Evolutionary conservation across 2,797 vertebrate genomes (phyloP).

Genomic region (Mastacembelus armatus): DNA sequence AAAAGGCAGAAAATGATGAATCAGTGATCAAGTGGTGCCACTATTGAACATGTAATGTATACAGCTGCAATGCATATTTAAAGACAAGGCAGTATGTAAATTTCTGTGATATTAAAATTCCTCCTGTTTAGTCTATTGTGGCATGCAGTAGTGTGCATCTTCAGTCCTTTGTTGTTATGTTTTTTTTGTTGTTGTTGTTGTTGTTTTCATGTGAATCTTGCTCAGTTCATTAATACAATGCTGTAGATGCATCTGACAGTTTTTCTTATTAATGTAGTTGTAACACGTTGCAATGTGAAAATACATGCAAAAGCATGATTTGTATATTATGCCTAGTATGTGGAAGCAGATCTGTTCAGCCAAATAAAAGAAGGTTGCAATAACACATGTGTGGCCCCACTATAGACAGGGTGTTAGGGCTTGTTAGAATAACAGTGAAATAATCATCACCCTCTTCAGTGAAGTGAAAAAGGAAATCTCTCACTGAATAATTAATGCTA

Average conservation of each 20-base stretch:
- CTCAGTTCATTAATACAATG: conserved; percentile 15
- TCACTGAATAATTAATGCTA: no score
- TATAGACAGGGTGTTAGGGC: not conserved
- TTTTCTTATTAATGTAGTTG: no score
- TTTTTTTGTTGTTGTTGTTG: no score
- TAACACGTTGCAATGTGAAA: not conserved
- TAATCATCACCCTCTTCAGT: not conserved
- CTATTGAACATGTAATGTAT: conserved; percentile 21
- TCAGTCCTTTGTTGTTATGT: conserved; percentile 53
- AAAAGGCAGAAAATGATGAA: conserved; percentile 51
- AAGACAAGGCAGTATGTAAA: conserved; percentile 45
- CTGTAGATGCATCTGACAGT: conserved; percentile 18
- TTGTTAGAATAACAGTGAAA: not conserved
- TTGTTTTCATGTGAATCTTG: conserved; percentile 14
- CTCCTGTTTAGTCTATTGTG: conserved; percentile 34
- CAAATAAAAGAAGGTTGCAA: not conserved
- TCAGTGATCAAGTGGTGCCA: conserved; percentile 40
- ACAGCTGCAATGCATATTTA: conserved; percentile 49
- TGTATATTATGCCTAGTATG: no score
- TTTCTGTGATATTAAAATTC: conserved; percentile 55
- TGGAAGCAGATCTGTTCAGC: not conserved
- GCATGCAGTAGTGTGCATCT: conserved; percentile 24
- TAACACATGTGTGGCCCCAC: conserved; percentile 8
- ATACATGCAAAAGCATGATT: not conserved
- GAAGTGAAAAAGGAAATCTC: conserved; percentile 6